Conservation (phyloP, 2,113 vertebrate species). For the Tachycineta bicolor region DNA sequence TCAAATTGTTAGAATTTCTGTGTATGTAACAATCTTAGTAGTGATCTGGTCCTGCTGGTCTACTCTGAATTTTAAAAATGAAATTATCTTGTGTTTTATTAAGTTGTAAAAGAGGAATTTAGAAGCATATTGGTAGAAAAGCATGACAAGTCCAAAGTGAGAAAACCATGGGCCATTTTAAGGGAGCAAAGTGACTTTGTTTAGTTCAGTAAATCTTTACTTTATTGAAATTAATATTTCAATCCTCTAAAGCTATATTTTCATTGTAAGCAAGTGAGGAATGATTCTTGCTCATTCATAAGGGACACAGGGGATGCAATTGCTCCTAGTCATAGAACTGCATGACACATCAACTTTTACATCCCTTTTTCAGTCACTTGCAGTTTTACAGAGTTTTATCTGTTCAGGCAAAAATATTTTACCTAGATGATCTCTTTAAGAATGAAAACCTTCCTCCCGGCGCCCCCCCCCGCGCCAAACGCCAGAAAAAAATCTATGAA, state of each 20-base stretch:
- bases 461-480: too few species aligned
- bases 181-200: neutral
- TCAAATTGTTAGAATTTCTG: neutral
- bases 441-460: neutral
- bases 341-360: neutral
- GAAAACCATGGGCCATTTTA: neutral
- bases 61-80: neutral
- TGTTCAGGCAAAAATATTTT: neutral
- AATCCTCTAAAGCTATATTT: neutral
- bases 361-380: neutral
- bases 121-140: neutral
- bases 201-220: neutral
- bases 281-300: neutral
- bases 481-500: neutral
- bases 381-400: neutral
- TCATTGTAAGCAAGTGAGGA: neutral
- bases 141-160: neutral
- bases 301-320: neutral
- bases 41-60: neutral
- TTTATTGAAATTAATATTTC: neutral
- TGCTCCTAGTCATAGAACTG: neutral
- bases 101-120: neutral
- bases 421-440: neutral
- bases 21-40: neutral
- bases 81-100: neutral